Base-by-base conservation (phyloP, 2,888 invertebrate species). In the Cephus pygmeus region DNA sequence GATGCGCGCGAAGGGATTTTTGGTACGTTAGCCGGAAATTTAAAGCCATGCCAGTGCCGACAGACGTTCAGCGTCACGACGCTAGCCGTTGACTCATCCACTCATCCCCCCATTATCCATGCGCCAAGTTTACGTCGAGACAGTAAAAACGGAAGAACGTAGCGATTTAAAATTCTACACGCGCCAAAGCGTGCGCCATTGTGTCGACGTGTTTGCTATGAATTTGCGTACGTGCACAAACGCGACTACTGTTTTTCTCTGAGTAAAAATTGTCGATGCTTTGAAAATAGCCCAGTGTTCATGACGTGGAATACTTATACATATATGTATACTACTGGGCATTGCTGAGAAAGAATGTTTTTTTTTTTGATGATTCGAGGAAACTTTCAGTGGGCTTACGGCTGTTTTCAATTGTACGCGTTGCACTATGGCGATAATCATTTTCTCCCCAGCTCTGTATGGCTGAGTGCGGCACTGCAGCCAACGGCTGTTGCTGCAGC, bases 221-320 rank as follows among this genome's bases (percentile, higher is more conserved):
- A 89, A 89, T 89, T 89, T 89, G 87, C 89, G 87, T 88, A 89
- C 89, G 89, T 89, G 89, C 86, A 79, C 82, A 85, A 85, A 86
- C 83, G 85, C 85, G 76, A 75, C 80, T 81, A 83, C 83, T 83
- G 84, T 83, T 85, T 87, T 85, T 83, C 82, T 23, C 73, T 4
- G 31, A 31, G 9, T 56, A 69, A 23, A 77, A 85, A 87, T 89
- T 88, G 86, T 87, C 86, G 84, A 88, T 85, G 85, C 86, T 85
- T 79, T 77, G 81, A 81, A 87, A 89, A 88, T 86, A 88, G 85
- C 23, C 23, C 6, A 9, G 2, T 23, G 56, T 56, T 9, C 56
- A 56, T 9, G 56, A 9, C 56, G 23, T 23, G 23, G 56, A 4
- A 23, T 23, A 56, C 56, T 56, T 56, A 1, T 56, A 23, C 9